Evolutionary conservation across 2,113 vertebrate genomes (phyloP).

Genomic region (Alethe diademata): DNA sequence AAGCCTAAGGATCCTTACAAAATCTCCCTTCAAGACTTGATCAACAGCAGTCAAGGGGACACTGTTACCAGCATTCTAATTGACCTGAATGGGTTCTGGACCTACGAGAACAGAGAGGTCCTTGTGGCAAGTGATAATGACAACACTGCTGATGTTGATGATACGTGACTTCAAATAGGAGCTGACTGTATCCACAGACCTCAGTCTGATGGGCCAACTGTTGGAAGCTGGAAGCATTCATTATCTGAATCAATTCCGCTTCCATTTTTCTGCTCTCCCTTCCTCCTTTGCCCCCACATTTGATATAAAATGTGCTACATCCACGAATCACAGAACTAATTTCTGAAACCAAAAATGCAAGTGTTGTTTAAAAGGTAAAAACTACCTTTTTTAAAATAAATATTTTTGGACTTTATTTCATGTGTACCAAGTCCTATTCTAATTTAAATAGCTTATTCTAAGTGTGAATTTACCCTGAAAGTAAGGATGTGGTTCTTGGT

Average conservation of each 20-base stretch:
- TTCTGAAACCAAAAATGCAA: not conserved
- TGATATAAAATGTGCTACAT: not conserved
- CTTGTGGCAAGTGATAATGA: slow-evolving; percentile 91
- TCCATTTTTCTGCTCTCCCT: not conserved
- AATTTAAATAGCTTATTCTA: not conserved
- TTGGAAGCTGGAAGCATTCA: slow-evolving; percentile 19
- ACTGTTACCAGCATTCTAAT: slow-evolving; percentile 97
- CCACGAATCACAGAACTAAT: not conserved
- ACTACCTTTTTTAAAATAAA: not conserved
- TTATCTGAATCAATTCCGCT: slow-evolving; percentile 13
- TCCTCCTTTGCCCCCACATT: no score
- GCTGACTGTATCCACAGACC: not conserved
- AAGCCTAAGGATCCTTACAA: slow-evolving; percentile 94
- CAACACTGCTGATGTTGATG: slow-evolving; percentile 81
- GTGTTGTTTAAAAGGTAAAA: not conserved
- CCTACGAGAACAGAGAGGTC: slow-evolving; percentile 96
- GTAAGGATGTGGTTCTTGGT: not conserved
- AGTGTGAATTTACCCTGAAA: not conserved
- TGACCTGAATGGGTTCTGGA: slow-evolving; percentile 98
- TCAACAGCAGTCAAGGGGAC: slow-evolving; percentile 95
- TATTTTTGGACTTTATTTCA: not conserved
- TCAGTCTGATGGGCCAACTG: not conserved
- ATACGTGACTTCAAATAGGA: slow-evolving; percentile 75
- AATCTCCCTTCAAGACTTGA: slow-evolving; percentile 96
- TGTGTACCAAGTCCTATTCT: not conserved